phyloP scores from a whole-genome alignment of 1,140 invertebrate genomes.

The Cheumatopsyche charites region DNA sequence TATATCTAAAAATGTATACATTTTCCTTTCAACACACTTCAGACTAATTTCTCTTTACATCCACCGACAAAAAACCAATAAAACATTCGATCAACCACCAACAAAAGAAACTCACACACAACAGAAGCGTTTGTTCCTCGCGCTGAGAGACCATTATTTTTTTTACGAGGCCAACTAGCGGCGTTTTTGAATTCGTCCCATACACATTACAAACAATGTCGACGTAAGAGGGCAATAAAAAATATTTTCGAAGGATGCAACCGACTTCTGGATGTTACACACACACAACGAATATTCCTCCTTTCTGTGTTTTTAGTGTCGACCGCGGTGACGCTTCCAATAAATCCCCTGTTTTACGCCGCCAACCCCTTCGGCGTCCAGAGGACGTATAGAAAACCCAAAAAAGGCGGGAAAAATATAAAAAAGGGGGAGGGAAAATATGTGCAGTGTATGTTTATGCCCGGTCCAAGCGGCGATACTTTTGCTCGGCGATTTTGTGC shows the following conservation, averaged over 20 bases:
- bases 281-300: background rate
- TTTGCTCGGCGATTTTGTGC: constrained; percentile 23
- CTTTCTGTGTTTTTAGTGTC: constrained; percentile 14
- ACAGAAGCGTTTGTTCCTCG: no score
- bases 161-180: constrained; percentile 12
- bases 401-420: background rate
- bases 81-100: no score
- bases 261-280: background rate
- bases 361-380: background rate
- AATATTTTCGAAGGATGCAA: constrained; percentile 6
- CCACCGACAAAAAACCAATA: no score
- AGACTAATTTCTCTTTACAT: no score
- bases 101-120: no score
- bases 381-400: background rate
- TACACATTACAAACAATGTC: no score
- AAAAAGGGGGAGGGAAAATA: background rate
- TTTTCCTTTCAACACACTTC: no score
- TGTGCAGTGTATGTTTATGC: background rate
- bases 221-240: constrained; percentile 1
- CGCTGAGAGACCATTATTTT: background rate
- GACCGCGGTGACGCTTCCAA: constrained; percentile 15
- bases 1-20: no score
- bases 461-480: constrained; percentile 16
- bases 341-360: constrained; percentile 31
- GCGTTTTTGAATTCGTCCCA: background rate